phyloP scores from a whole-genome alignment of 2,113 vertebrate species.

The Campylorhamphus procurvoides region DNA sequence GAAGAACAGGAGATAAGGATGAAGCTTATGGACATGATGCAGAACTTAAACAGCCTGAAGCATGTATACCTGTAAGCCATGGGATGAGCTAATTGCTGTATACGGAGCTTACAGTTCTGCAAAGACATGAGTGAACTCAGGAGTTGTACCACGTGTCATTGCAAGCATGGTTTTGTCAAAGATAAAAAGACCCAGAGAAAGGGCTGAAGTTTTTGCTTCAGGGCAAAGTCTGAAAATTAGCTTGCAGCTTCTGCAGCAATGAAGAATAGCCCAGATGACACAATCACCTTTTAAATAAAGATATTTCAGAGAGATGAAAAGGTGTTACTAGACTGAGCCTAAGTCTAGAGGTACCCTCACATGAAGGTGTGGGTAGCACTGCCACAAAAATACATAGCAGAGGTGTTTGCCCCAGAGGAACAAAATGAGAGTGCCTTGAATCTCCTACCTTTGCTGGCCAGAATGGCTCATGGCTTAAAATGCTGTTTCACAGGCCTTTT shows the following conservation, averaged over 20 bases:
- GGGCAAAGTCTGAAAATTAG: background rate
- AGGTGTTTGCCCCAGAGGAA: background rate
- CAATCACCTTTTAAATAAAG: background rate
- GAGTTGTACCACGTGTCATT: background rate
- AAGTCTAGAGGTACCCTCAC: background rate
- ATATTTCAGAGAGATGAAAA: background rate
- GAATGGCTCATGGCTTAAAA: background rate
- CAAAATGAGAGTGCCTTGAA: background rate
- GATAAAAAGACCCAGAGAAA: background rate
- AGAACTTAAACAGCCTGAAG: background rate
- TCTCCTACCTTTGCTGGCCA: background rate
- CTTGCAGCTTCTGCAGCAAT: background rate
- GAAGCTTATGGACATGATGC: background rate
- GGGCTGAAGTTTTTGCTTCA: background rate
- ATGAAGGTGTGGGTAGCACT: background rate
- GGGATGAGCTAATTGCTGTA: background rate
- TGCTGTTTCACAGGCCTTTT: background rate
- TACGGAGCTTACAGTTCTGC: background rate
- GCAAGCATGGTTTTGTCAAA: background rate
- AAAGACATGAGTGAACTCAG: background rate
- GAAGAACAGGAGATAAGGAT: background rate
- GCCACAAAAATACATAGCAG: background rate
- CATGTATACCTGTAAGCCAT: accelerated
- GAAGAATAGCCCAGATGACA: background rate
- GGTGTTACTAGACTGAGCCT: background rate